A percentile compares a stretch with the other conserved stretches of the same genome.
Evolutionary conservation across 2,113 vertebrate genomes (phyloP).

Genomic region (Himantopus leucocephalus): DNA sequence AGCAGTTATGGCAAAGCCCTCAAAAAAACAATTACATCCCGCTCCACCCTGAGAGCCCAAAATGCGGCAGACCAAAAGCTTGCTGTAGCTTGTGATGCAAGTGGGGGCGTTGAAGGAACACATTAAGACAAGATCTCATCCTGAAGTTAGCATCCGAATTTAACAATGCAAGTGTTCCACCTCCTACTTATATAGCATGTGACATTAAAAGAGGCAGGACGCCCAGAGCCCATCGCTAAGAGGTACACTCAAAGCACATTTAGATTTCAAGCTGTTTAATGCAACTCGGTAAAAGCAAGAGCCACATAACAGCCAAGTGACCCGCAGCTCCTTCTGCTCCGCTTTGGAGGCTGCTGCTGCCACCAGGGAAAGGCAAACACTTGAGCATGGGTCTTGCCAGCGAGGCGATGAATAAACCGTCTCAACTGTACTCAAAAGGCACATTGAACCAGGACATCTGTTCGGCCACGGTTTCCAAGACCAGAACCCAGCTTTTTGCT

Average conservation of each 20-base stretch:
- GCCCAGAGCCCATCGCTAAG: not conserved
- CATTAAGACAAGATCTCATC: slow-evolving; percentile 13
- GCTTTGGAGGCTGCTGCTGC: not conserved
- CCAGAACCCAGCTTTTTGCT: not conserved
- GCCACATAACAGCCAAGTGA: not conserved
- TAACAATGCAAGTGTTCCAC: slow-evolving; percentile 23
- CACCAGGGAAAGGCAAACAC: slow-evolving; percentile 48
- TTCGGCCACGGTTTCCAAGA: not conserved
- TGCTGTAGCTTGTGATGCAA: not conserved
- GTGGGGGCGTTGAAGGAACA: slow-evolving; percentile 2
- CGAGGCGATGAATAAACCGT: not conserved
- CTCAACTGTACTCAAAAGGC: not conserved
- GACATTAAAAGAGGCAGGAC: slow-evolving; percentile 1
- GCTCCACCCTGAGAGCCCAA: not conserved
- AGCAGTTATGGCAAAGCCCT: slow-evolving; percentile 24
- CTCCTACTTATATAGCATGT: not conserved
- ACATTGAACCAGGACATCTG: slow-evolving; percentile 36
- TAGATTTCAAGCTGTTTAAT: slow-evolving; percentile 9
- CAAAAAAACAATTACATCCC: not conserved
- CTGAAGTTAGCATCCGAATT: slow-evolving; percentile 37
- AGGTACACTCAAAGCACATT: not conserved
- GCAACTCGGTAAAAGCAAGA: not conserved
- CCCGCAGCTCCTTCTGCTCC: slow-evolving; percentile 41
- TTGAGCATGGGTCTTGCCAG: not conserved
- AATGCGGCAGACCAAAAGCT: not conserved